phyloP scores from a whole-genome alignment of 2,888 invertebrate species.

The Halocaridina rubra region DNA sequence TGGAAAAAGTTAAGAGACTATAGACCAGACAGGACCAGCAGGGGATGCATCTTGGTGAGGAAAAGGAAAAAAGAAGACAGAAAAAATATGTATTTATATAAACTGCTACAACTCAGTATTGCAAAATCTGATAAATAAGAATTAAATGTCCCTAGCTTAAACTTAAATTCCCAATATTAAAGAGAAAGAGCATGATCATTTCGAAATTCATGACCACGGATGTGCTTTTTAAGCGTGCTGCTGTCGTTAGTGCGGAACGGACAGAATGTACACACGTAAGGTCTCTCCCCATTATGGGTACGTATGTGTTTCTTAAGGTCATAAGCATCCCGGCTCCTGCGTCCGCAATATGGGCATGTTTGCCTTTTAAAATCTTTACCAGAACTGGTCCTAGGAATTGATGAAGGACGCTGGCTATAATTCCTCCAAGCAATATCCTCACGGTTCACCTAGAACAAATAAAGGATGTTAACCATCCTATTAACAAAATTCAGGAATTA shows the following conservation, averaged over 20 bases:
- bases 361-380: not conserved
- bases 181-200: no score
- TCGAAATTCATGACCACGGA: not conserved
- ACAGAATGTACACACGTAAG: not conserved
- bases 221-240: not conserved
- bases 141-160: no score
- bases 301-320: not conserved
- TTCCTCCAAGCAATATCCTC: not conserved
- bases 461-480: not conserved
- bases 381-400: not conserved
- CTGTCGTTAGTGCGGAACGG: not conserved
- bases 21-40: no score
- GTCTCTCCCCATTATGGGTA: not conserved
- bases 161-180: no score
- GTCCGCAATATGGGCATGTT: not conserved
- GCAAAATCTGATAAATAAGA: no score
- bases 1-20: no score
- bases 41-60: no score
- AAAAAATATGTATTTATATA: no score
- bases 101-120: no score
- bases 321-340: not conserved
- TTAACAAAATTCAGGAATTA: no score
- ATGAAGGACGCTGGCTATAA: not conserved
- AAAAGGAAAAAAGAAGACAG: no score
- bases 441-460: not conserved